A percentile compares a stretch with the other conserved stretches of the same genome.
These are phyloP conservation scores for Microcebus tavaratra DNA, from an alignment of 2,113 vertebrate genomes.

Conservation along the genomic window DNA sequence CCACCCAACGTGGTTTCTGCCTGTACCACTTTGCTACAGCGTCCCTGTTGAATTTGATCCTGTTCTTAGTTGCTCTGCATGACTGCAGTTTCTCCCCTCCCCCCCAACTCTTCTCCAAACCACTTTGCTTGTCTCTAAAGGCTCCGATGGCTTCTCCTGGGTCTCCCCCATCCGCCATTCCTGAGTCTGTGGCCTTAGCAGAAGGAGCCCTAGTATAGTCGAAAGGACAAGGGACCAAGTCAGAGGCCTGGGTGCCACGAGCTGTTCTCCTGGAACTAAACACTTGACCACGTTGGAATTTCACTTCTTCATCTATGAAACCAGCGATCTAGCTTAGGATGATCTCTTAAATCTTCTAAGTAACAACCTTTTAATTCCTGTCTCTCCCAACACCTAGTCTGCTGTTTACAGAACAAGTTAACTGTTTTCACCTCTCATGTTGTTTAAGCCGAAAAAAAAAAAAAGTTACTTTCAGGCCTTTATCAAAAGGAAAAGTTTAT, in stretches of 20 bases:
- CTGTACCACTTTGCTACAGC: background rate
- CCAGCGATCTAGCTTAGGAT: background rate
- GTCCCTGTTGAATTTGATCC: background rate
- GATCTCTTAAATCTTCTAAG: background rate
- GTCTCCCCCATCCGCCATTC: background rate
- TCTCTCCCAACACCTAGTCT: background rate
- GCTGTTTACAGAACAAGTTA: background rate
- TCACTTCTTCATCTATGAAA: background rate
- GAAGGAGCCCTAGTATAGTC: background rate
- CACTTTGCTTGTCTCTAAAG: background rate
- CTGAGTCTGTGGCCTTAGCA: background rate
- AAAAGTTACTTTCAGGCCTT: background rate
- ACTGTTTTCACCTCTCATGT: background rate
- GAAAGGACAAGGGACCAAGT: accelerated
- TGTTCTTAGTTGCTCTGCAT: background rate
- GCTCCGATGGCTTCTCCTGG: accelerated
- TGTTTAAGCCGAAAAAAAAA: background rate
- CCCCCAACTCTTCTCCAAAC: background rate
- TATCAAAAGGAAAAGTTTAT: background rate
- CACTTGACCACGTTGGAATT: background rate
- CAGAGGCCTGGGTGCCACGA: background rate
- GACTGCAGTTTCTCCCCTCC: background rate
- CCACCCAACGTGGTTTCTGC: background rate
- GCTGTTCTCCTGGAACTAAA: background rate
- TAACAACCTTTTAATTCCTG: background rate